Base-by-base conservation (phyloP, 2,113 vertebrate genomes). In the Anhinga anhinga region DNA sequence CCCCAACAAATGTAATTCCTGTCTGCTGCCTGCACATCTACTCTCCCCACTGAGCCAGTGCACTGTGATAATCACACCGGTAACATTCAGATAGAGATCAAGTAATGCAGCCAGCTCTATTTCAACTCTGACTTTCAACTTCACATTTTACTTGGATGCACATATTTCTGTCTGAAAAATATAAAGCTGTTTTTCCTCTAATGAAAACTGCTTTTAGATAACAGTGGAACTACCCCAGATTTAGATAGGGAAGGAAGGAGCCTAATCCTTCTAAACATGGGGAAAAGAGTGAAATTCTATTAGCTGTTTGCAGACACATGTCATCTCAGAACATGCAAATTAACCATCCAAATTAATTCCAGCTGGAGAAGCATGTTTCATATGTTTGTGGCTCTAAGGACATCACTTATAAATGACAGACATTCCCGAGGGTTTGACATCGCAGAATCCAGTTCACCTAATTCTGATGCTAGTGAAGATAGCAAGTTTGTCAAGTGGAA, bases 71-170 rank as follows among this genome's bases (percentile, higher is more conserved):
- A 97, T 95, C 95, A 93, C 5, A 7, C 49, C 5, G 62, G 86
- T 38, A 96, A 89, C 95, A 92, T 63, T 72, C 88, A 97, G 97
- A 97, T 49, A 96, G 88, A 96, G 96, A 98, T 97, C 96, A 97
- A 97, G 45, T 19, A 82, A 97, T 13, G 63, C 93, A 96, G 84
- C 76, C 55, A 72, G 82, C 93, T 97, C 58, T 83, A 62, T 74
- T 96, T 94, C 95, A 97, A 72, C 82, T 96, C 94, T 97, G 96
- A 96, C 95, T 98, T 98, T 94, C 95, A 97, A 86, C 94, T 95
- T 72, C 94, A 91, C 84, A 53, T 95, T 91, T 97, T 91, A 95
- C 81, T 95, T 73, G 77, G 86, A 83, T 95, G 88, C 32, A 94
- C 73, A 65, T 93, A 94, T 93, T 97, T 91, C 92, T 55, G 58